Percentiles rank a stretch among this genome's conserved stretches.
Conservation (phyloP, 2,888 invertebrate species). For the Petrolisthes cinctipes region DNA sequence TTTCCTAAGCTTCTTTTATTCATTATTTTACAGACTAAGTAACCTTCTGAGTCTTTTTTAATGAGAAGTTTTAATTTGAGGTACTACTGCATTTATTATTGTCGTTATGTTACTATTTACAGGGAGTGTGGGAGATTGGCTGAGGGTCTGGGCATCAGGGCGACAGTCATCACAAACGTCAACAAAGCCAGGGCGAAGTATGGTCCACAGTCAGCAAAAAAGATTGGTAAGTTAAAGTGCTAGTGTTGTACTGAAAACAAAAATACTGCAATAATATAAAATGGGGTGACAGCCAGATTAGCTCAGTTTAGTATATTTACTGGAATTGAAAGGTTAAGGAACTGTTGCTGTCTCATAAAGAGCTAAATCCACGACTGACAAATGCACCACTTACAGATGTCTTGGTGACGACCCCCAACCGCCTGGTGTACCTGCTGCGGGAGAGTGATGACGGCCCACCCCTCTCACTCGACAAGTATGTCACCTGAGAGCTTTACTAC, state of each 20-base stretch:
- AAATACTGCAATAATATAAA: no score
- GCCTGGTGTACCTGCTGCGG: conserved; percentile 85
- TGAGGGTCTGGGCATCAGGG: conserved; percentile 80
- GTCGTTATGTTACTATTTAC: conserved; percentile 60
- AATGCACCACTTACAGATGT: conserved; percentile 78
- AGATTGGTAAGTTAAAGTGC: conserved; percentile 76
- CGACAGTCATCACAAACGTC: conserved; percentile 84
- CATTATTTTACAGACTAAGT: no score
- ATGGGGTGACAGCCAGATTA: no score
- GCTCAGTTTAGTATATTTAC: no score
- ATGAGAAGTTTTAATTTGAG: no score
- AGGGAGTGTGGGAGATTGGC: conserved; percentile 83
- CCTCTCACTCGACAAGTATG: conserved; percentile 55
- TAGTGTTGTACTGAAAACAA: not conserved
- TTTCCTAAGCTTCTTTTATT: no score
- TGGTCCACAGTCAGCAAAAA: conserved; percentile 80
- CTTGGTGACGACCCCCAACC: conserved; percentile 93
- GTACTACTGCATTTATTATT: no score
- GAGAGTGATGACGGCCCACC: conserved; percentile 73
- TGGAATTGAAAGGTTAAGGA: no score
- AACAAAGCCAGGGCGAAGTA: conserved; percentile 79
- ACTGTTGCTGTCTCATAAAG: no score
- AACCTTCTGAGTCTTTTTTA: no score
- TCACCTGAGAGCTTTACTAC: not conserved
- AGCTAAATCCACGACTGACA: not conserved